Percentiles rank a stretch among this genome's conserved stretches.
These are phyloP conservation scores for Dissostichus mawsoni DNA, from an alignment of 2,113 vertebrate genomes.

Conservation along the genomic window DNA sequence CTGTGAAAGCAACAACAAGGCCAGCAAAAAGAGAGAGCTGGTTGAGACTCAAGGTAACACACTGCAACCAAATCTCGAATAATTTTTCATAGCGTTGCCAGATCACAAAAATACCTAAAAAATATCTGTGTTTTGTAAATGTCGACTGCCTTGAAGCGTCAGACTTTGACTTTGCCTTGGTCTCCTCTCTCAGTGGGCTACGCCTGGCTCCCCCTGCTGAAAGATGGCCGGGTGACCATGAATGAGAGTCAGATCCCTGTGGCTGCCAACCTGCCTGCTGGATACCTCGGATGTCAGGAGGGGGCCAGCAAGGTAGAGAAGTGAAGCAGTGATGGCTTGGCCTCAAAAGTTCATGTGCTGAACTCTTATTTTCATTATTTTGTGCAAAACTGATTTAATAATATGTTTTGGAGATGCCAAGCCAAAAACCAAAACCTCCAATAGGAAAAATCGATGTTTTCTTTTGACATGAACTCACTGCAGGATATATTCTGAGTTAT, in stretches of 20 bases:
- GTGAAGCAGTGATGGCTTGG: not conserved
- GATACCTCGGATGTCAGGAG: conserved; percentile 93
- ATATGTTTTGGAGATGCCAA: not conserved
- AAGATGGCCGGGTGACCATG: conserved; percentile 93
- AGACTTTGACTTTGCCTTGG: conserved; percentile 1
- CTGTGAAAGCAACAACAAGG: conserved; percentile 97
- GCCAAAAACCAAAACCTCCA: not conserved
- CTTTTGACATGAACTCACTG: not conserved
- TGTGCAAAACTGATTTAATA: not conserved
- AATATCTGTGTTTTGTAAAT: not conserved
- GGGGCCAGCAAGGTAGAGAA: conserved; percentile 89
- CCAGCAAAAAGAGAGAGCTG: conserved; percentile 95
- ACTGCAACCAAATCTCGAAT: too few species aligned
- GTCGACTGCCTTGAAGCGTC: not conserved
- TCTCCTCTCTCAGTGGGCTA: conserved; percentile 89
- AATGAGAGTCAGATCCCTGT: conserved; percentile 92
- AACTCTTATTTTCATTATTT: not conserved
- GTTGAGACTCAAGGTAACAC: conserved; percentile 92
- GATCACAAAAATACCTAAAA: not conserved
- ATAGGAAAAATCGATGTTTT: not conserved
- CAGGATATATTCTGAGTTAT: not conserved
- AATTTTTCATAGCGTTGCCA: too few species aligned
- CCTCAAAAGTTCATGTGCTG: not conserved
- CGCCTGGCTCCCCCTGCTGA: conserved; percentile 96
- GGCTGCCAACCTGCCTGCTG: conserved; percentile 91